Base-by-base conservation (phyloP, 2,113 vertebrate genomes). In the Eonycteris spelaea region DNA sequence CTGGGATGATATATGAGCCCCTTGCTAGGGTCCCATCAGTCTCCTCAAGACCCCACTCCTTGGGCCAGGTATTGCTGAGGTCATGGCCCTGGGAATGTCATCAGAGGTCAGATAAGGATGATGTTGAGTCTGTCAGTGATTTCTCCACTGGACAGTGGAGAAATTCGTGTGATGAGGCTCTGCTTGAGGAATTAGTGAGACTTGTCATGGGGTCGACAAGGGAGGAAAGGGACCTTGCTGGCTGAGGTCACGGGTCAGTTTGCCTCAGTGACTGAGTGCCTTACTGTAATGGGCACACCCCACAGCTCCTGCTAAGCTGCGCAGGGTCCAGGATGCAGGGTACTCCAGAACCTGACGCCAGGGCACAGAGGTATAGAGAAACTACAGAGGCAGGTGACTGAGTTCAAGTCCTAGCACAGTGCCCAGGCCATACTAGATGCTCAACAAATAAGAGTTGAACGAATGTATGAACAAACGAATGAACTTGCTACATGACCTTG, bases 31-130 rank as follows among this genome's bases (percentile, higher is more conserved):
- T 53, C 57, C 26, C 4, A 1, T 91, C 80, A 22, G 30, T 61
- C 94, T 85, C 90, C 7, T 0, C 0, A 1, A 59, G 79, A 48
- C 12, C 43, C 33, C 3, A 2, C 53, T 88, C 45, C 86, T 18
- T 10, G 2, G 21, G 74, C 95, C 80, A 57, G 59, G 86, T 65
- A 88, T 26, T 35, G 21, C 71, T 19, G 85, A 80, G 94, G 95
- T 95, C 83, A 15, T 1, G 6, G 55, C 96, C 94, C 80, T 13
- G 1, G 21, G 7, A 28, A 84, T 75, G 96, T 78, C 51, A 0
- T 21, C 5, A 24, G 19, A 7, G 92, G 93, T 93, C 96, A 95
- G 91, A 94, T 93, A 94, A 92, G 74, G 67, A 55, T 55, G 73
- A 9, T 78, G 65, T 10, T 18, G 55, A 51, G 48, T 70, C 89